phyloP scores from a whole-genome alignment of 2,888 invertebrate species.

The Blastobasis adustella region DNA sequence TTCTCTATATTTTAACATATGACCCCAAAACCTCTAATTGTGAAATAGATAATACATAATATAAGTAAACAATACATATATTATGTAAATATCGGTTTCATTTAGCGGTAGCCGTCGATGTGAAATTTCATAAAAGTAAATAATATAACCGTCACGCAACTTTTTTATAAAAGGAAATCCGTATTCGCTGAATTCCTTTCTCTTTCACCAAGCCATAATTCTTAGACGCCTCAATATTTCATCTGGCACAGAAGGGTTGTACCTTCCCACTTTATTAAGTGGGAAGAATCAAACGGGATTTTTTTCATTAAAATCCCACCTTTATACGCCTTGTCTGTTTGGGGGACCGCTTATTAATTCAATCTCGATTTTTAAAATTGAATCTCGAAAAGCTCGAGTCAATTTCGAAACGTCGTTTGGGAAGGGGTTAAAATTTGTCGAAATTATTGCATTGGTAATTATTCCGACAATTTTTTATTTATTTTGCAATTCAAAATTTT shows the following conservation, averaged over 20 bases:
- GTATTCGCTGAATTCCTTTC: neutral
- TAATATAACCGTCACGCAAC: too few species aligned
- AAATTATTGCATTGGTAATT: constrained; percentile 1
- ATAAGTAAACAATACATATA: too few species aligned
- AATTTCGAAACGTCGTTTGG: constrained; percentile 9
- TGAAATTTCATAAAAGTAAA: too few species aligned
- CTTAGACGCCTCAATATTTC: constrained; percentile 21
- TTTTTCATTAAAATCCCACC: constrained; percentile 20
- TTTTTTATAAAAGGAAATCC: too few species aligned
- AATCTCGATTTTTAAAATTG: constrained; percentile 20
- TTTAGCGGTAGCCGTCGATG: too few species aligned
- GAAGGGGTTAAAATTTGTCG: constrained; percentile 8
- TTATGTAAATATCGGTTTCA: too few species aligned
- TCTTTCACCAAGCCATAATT: constrained; percentile 7
- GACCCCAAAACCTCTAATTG: too few species aligned
- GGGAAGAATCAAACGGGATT: constrained; percentile 17
- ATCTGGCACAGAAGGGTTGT: constrained; percentile 18
- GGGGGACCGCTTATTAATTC: constrained; percentile 19
- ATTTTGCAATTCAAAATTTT: neutral
- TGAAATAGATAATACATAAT: too few species aligned
- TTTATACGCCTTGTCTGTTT: constrained; percentile 8
- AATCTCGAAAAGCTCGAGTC: constrained; percentile 10
- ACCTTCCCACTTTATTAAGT: constrained; percentile 23
- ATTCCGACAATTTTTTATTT: neutral
- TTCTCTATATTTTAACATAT: too few species aligned